These are phyloP conservation scores for Paracanthobrama guichenoti DNA, from an alignment of 2,113 vertebrate genomes.

Conservation along the genomic window DNA sequence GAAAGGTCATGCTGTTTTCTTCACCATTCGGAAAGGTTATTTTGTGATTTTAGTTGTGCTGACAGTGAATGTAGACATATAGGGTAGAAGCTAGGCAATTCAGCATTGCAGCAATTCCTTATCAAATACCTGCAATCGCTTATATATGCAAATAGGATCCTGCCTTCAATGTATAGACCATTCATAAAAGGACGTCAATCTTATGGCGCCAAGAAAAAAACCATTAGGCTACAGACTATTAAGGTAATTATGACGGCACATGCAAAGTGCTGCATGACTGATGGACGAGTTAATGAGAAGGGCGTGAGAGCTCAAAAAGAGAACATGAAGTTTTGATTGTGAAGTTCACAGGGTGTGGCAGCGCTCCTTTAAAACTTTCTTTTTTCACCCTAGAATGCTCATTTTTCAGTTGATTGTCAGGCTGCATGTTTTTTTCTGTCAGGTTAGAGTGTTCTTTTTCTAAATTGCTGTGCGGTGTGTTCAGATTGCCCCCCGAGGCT, in stretches of 20 bases:
- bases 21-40: not conserved
- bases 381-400: not conserved
- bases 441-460: not conserved
- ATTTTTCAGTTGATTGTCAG: not conserved
- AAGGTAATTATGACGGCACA: not conserved
- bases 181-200: not conserved
- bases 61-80: not conserved
- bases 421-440: not conserved
- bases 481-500: conserved; percentile 4
- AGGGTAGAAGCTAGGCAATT: not conserved
- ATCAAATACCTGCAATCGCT: not conserved
- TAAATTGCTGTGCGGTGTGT: not conserved
- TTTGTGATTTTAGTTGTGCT: not conserved
- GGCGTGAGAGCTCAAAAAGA: not conserved
- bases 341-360: not conserved
- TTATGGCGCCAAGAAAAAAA: not conserved
- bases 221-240: not conserved
- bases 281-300: not conserved
- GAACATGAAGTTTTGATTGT: conserved; percentile 13
- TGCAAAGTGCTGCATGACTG: not conserved
- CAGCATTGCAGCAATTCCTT: not conserved
- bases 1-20: not conserved
- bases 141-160: not conserved
- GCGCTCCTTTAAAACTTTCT: not conserved
- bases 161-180: not conserved